Evolutionary conservation across 1,140 invertebrate genomes (phyloP), one percentile per base, ranked within the genome.

Genomic region (Macrocentrus cingulum): DNA sequence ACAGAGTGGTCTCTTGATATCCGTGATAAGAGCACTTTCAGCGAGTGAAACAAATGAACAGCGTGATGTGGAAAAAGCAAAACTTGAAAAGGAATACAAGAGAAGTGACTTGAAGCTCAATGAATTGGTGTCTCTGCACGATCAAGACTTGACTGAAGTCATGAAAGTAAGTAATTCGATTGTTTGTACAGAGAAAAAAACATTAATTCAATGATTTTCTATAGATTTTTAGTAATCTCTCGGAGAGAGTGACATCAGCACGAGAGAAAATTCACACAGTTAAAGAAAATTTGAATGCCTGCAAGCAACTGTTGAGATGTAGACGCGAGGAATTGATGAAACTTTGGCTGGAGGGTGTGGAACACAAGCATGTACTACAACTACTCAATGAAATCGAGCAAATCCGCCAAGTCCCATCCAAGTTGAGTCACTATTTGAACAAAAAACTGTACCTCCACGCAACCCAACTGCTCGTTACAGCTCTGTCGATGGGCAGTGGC

Each of bases 41-140:
- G 89, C 91, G 25, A 96, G 92, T 81, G 92, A 95, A 79, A 96
- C 93, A 23, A 94, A 94, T 76, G 94, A 97, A 71, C 93, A 98
- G 72, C 82, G 95, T 64, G 95, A 98, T 72, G 88, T 91, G 69
- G 95, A 98, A 79, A 95, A 95, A 69, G 88, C 88, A 0, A 93
- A 94, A 75, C 82, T 98, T 25, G 95, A 98, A 79, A 91, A 92
- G 64, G 94, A 95, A 72, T 98, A 91, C 71, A 92, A 92, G 72
- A 85, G 88, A 69, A 95, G 94, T 80, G 95, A 98, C 80, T 86
- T 88, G 61, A 84, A 85, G 65, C 81, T 98, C 2, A 93, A 96
- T 71, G 89, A 93, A 74, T 81, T 97, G 15, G 91, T 99, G 16
- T 89, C 90, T 19, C 84, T 85, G 20, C 91, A 98, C 77, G 90